Conservation (phyloP, 37 sponge, comb jelly and placozoan species). For the Chondrosia reniformis region DNA sequence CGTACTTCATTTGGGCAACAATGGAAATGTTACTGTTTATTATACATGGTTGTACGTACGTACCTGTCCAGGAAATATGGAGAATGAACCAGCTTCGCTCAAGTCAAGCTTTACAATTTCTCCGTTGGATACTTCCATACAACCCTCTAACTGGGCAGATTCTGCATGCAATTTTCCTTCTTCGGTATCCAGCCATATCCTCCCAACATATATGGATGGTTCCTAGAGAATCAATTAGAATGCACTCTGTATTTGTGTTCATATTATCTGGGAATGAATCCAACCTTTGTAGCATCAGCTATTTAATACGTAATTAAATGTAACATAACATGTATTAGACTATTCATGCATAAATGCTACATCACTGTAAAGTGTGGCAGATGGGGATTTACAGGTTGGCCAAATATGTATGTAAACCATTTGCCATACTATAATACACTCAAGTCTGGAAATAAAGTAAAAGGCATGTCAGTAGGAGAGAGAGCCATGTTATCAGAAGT, state of each 20-base stretch:
- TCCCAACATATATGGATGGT: constrained; percentile 49
- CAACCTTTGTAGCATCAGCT: too few species aligned
- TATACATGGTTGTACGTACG: background rate
- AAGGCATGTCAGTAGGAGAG: constrained; percentile 2
- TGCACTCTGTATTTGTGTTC: too few species aligned
- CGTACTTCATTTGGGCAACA: background rate
- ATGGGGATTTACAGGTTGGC: too few species aligned
- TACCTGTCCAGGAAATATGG: constrained; percentile 19
- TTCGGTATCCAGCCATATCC: constrained; percentile 51
- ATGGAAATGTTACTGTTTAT: background rate
- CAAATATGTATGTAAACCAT: too few species aligned
- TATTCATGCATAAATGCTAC: too few species aligned
- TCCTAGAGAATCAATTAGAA: constrained; percentile 30
- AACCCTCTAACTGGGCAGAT: constrained; percentile 67
- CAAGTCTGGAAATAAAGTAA: too few species aligned
- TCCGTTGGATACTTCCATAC: background rate
- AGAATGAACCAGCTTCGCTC: background rate
- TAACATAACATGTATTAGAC: too few species aligned
- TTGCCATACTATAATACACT: too few species aligned
- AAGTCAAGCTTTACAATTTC: constrained; percentile 8
- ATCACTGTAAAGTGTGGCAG: too few species aligned
- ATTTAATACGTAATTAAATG: too few species aligned
- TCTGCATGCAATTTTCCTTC: constrained; percentile 68
- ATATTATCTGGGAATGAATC: too few species aligned
- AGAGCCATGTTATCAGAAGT: background rate